Evolutionary conservation across 37 sponge, comb jelly and placozoan species (phyloP).

Genomic region (Cliona cf. orientalis): DNA sequence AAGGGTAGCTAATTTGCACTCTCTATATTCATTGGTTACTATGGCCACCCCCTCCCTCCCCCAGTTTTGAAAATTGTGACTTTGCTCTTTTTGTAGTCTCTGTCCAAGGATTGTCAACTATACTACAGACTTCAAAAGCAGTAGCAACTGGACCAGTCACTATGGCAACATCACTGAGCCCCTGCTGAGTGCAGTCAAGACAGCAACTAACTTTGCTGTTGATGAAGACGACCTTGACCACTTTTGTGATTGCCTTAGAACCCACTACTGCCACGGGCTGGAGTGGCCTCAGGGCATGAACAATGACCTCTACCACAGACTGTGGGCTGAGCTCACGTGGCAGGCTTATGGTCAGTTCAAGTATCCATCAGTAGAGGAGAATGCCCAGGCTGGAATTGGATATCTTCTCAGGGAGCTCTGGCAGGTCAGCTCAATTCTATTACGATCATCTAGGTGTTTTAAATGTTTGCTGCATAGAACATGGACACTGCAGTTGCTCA

Average conservation of each 20-base stretch:
- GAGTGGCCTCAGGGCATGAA: constrained; percentile 51
- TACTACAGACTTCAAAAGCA: not conserved
- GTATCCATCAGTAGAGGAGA: constrained; percentile 48
- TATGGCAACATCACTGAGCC: constrained; percentile 20
- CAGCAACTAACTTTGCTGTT: constrained; percentile 21
- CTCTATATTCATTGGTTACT: no score
- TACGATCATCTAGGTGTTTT: not conserved
- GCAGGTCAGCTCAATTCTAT: constrained; percentile 16
- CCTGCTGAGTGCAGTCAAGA: constrained; percentile 18
- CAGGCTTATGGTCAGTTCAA: constrained; percentile 19
- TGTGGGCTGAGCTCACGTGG: constrained; percentile 34
- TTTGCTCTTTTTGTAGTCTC: constrained; percentile 9
- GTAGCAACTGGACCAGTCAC: constrained; percentile 24
- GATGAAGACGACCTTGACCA: constrained; percentile 25
- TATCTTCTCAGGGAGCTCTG: constrained; percentile 49
- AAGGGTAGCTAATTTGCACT: no score
- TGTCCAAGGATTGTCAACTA: constrained; percentile 47
- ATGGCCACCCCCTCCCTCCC: no score
- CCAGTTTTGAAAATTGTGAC: not conserved
- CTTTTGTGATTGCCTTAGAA: constrained; percentile 39
- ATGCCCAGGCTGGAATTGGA: constrained; percentile 44
- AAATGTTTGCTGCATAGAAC: constrained; percentile 8
- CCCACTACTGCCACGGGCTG: constrained; percentile 41
- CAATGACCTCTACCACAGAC: constrained; percentile 3
- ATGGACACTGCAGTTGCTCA: constrained; percentile 27